Evolutionary conservation across 2,888 invertebrate species (phyloP), one percentile per base, ranked within the genome.

Genomic region (Atethmia centrago): DNA sequence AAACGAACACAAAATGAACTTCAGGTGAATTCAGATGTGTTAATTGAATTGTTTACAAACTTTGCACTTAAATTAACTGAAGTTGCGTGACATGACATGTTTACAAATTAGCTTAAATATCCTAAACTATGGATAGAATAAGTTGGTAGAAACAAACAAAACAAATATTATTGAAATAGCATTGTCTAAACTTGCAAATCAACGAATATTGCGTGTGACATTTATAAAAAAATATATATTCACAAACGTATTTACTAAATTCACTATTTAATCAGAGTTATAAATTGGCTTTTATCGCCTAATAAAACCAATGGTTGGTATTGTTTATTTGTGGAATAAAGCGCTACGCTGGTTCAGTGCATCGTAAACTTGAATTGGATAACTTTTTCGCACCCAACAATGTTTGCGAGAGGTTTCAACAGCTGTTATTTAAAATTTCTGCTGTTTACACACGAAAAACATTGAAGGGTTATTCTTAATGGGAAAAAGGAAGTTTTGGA

Each of bases 361-460:
- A 83, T 82, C 83, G 83, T 83, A 85, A 87, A 87, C 83, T 87
- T 83, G 77, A 79, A 87, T 87, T 87, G 76, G 85, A 79, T 81
- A 86, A 81, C 87, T 87, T 86, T 87, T 83, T 83, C 79, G 66
- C 75, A 82, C 76, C 75, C 76, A 70, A 87, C 86, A 85, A 82
- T 86, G 84, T 87, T 87, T 67, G 71, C 65, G 74, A 75, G 71
- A 74, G 85, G 78, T 77, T 83, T 78, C 72, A 74, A 64, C 64
- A 51, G 58, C 65, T 79, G 67, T 66, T 75, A 72, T 78, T 85
- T 82, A 56, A 74, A 82, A 79, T 78, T 77, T 77, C 55, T 61
- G 63, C 42, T 72, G 51, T 71, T 65, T 31, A 58, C 72, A 64
- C 61, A 10, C 45, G 21, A 67, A 78, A 67, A 70, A 67, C 42